These are phyloP conservation scores for Stegodyphus mimosarum DNA, from an alignment of 1,140 invertebrate genomes.

Conservation along the genomic window DNA sequence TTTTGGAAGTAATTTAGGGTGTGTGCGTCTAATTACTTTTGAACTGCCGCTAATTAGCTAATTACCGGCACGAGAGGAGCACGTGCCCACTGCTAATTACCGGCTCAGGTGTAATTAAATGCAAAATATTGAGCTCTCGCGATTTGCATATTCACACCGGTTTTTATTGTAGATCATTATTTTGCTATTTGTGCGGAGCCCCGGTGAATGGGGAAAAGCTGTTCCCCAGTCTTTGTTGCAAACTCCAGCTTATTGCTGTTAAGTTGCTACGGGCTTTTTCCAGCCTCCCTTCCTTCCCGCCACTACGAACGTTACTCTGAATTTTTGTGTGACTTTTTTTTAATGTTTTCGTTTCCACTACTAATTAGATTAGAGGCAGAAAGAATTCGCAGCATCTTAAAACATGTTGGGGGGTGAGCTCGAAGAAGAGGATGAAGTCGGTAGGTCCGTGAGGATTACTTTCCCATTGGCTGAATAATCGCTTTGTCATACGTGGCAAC, in stretches of 20 bases:
- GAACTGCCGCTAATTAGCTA: slow-evolving; percentile 62
- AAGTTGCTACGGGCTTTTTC: slow-evolving; percentile 26
- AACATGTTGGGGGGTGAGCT: slow-evolving; percentile 8
- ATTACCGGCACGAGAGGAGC: slow-evolving; percentile 59
- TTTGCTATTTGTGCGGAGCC: slow-evolving; percentile 54
- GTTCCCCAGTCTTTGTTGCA: neutral
- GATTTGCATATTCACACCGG: slow-evolving; percentile 62
- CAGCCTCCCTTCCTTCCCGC: neutral
- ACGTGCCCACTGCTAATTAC: slow-evolving; percentile 57
- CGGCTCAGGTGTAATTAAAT: slow-evolving; percentile 62
- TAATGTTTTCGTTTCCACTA: slow-evolving; percentile 9
- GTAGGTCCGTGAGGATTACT: slow-evolving; percentile 49
- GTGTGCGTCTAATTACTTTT: slow-evolving; percentile 62
- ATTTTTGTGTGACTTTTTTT: neutral
- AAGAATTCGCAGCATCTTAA: slow-evolving; percentile 39
- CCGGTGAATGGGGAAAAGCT: neutral
- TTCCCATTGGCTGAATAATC: slow-evolving; percentile 47
- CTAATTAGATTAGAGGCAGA: slow-evolving; percentile 57
- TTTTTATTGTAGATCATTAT: slow-evolving; percentile 61
- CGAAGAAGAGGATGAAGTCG: neutral
- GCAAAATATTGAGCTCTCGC: slow-evolving; percentile 61
- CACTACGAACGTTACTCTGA: neutral
- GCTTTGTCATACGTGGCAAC: slow-evolving; percentile 54
- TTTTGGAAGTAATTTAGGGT: slow-evolving; percentile 62
- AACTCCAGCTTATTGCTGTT: slow-evolving; percentile 7